Base-by-base conservation (phyloP, 2,797 vertebrate genomes). In the Emydoidea blandingii region DNA sequence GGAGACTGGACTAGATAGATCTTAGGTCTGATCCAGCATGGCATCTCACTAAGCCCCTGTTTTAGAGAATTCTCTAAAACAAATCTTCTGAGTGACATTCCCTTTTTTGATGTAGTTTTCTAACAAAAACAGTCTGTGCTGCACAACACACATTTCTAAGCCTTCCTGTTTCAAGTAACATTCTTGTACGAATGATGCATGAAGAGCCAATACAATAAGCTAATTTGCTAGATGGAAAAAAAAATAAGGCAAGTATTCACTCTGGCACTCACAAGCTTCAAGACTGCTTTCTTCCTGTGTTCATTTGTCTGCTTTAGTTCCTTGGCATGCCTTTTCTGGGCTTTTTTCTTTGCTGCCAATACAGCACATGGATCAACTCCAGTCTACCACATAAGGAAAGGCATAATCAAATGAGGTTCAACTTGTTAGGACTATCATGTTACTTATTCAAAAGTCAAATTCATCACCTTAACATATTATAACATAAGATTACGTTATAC, bases 361-460 rank as follows among this genome's bases (percentile, higher is more conserved):
- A 99, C 78, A 76, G 95, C 79, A 34, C 97, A 96, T 2, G 99
- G 99, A 97, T 99, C 98, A 9, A 99, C 98, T 34, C 99, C 99
- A 0, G 99, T 99, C 99, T 99, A 97, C 49, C 56, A 65, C 0
- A 23, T 79, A 92, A 93, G 92, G 74, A 94, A 97, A 50, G 86
- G 37, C 7, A 96, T 5, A 0, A 23, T 95, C 85, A 91, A 79
- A 96, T 57, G 52, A 85, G 56, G 34, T 83, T n/a, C 49, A 86
- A 37, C 31, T 93, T 76, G 41, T 56, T 50, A 78, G 62, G 68
- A 62, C 19, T 37, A 81, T 83, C 50, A 0, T 37, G 82, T 49
- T 72, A 41, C 87, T 23, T 74, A 94, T 47, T 68, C 47, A 27
- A 92, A 27, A 47, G 72, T 79, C 34, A 79, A 86, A 86, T 93